Evolutionary conservation across 2,797 vertebrate species (phyloP), one percentile per base, ranked within the genome.

Genomic region (Sciurus vulgaris): DNA sequence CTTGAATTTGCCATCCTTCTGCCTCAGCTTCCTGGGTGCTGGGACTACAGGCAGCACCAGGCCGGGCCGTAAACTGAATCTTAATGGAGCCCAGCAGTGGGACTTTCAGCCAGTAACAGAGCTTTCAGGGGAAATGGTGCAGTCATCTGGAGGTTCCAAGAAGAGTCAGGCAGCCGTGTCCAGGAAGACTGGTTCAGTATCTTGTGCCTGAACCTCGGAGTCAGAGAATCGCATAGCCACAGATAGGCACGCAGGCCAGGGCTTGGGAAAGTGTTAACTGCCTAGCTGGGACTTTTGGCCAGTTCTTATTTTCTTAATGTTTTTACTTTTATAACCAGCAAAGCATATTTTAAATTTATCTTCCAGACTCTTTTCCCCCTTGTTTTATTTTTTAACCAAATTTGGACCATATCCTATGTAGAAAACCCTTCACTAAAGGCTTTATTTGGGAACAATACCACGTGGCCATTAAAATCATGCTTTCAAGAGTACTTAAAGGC

Each of bases 301-400:
- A 76, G 12, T 30, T 89, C 49, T 79, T 24, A 82, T 18, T 95
- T 73, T 77, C 47, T 54, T 74, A 69, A 61, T 56, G 24, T 44
- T 81, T 69, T 41, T 65, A 49, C 20, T 74, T 94, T 86, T 67
- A 81, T 70, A 89, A 90, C 4, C 70, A 89, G 65, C 35, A 78
- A 94, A 79, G 30, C 30, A 49, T 49, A 54, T 47, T 91, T 84
- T 76, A 17, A 30, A 78, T 47, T 83, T 89, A 51, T 18, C 70
- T 89, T 93, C 33, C 56, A 90, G 78, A 44, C 65, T 92, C 79
- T 56, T 18, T 44, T 81, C 15, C 72, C 15, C n/a, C 41, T 35
- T 26, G n/a, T 15, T 69, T 86, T 73, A 26, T 84, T 14, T 63
- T 70, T 69, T 72, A 94, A 81, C n/a, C 54, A 83, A 93, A 67